Percentiles rank a stretch among this genome's conserved stretches.
Conservation (phyloP, 2,797 vertebrate genomes). For the Crax fasciolata region DNA sequence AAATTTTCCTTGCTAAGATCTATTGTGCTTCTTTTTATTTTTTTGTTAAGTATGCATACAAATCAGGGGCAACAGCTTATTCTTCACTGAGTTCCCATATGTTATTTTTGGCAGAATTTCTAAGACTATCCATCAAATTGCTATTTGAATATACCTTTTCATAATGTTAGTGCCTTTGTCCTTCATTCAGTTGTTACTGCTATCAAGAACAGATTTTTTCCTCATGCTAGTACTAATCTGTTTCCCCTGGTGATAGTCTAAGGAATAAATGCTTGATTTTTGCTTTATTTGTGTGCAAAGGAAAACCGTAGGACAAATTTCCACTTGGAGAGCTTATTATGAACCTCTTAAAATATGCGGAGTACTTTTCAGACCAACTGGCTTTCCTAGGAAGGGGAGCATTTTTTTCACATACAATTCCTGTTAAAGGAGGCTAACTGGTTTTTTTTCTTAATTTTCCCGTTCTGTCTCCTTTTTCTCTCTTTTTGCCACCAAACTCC, state of each 20-base stretch:
- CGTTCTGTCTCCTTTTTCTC: not conserved
- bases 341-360: not conserved
- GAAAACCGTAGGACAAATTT: not conserved
- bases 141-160: conserved; percentile 22
- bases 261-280: not conserved
- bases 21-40: not conserved
- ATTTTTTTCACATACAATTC: not conserved
- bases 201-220: not conserved
- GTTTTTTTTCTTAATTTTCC: not conserved
- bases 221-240: not conserved
- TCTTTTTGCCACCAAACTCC: not conserved
- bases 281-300: not conserved
- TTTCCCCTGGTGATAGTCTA: not conserved
- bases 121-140: not conserved
- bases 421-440: not conserved
- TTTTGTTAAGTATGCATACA: not conserved
- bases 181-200: not conserved
- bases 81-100: conserved; percentile 23
- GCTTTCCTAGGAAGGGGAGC: not conserved
- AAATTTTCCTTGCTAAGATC: not conserved
- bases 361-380: not conserved
- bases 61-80: conserved; percentile 21
- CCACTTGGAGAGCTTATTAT: not conserved
- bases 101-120: conserved; percentile 23
- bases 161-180: not conserved